Evolutionary conservation across 1,140 invertebrate genomes (phyloP).

Genomic region (Eurosta solidaginis): DNA sequence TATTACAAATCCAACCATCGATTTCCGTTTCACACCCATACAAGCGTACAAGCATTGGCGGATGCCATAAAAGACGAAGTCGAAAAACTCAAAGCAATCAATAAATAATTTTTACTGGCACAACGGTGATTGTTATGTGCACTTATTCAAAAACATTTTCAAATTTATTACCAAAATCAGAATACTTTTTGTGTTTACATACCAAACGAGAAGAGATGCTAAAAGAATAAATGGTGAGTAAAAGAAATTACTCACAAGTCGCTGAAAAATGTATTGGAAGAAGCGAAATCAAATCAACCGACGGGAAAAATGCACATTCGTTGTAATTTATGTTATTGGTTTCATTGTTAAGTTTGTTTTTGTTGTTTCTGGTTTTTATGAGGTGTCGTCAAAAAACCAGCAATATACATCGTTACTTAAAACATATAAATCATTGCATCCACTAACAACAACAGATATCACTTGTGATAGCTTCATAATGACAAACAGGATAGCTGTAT

Average conservation of each 20-base stretch:
- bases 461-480: too few relatives aligned
- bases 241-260: background rate
- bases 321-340: conserved; percentile 9
- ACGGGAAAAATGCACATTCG: conserved; percentile 16
- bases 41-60: background rate
- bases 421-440: conserved; percentile 28
- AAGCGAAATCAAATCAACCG: background rate
- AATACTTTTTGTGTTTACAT: conserved; percentile 4
- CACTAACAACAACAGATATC: background rate
- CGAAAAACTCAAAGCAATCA: background rate
- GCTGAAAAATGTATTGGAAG: background rate
- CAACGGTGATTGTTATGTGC: background rate
- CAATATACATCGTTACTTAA: background rate
- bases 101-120: conserved; percentile 11
- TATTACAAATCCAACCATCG: conserved; percentile 11
- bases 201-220: background rate
- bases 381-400: background rate
- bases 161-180: conserved; percentile 22
- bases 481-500: too few relatives aligned
- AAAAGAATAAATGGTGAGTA: background rate
- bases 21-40: background rate
- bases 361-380: background rate
- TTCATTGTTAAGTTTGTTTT: background rate
- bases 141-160: background rate
- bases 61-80: background rate